Conservation (phyloP, 2,888 invertebrate species). For the Gibbula magus region DNA sequence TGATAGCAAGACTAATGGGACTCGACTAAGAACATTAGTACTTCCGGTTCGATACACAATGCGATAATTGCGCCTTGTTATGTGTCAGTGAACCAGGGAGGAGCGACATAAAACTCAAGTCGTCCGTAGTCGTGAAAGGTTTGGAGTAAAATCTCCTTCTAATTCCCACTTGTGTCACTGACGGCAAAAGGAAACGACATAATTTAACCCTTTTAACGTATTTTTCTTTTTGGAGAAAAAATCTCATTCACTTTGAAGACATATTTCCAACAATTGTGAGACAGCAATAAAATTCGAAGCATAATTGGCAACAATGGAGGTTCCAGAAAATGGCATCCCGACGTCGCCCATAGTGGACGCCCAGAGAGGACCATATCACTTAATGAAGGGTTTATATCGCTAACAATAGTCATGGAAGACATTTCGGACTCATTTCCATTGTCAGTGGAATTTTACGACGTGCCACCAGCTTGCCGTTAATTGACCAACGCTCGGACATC, state of each 20-base stretch:
- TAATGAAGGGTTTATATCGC: neutral
- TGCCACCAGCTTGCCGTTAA: neutral
- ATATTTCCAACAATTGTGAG: neutral
- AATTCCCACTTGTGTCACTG: neutral
- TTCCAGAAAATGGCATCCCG: neutral
- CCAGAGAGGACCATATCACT: neutral
- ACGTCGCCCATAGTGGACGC: neutral
- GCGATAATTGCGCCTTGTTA: too few relatives aligned
- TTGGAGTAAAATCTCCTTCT: too few relatives aligned
- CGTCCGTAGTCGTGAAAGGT: too few relatives aligned
- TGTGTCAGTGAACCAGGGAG: too few relatives aligned
- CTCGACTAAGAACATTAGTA: too few relatives aligned
- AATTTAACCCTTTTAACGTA: neutral
- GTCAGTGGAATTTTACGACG: constrained; percentile 2
- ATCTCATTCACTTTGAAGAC: neutral
- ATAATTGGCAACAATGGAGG: constrained; percentile 3
- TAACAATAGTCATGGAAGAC: neutral
- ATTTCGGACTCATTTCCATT: constrained; percentile 10
- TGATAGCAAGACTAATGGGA: too few relatives aligned
- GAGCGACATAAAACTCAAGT: too few relatives aligned
- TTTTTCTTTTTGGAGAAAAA: neutral
- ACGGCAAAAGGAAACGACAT: neutral
- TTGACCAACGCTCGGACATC: constrained; percentile 16
- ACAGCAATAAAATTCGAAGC: neutral
- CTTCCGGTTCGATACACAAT: too few relatives aligned